A percentile compares a stretch with the other conserved stretches of the same genome.
Conservation (phyloP, 53 echinoderm and acorn worm genomes). For the Actinopyga echinites region DNA sequence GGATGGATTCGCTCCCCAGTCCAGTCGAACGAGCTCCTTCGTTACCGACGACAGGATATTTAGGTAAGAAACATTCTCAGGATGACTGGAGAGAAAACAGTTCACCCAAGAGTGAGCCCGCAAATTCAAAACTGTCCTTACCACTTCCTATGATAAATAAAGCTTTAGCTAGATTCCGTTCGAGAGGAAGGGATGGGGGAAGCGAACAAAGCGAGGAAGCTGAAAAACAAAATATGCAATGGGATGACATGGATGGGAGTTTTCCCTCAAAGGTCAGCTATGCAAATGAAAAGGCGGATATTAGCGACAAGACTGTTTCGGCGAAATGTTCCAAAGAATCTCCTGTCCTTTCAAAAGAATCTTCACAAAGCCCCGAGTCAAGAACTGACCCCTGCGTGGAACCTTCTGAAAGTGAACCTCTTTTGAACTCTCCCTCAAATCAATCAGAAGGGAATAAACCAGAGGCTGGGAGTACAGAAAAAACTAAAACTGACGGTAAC, state of each 20-base stretch:
- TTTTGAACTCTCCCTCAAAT: slow-evolving; percentile 59
- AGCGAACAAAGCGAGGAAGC: not conserved
- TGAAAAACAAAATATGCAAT: slow-evolving; percentile 35
- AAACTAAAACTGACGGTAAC: slow-evolving; percentile 37
- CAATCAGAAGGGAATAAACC: slow-evolving; percentile 34
- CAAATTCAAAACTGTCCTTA: not conserved
- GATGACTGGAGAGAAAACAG: not conserved
- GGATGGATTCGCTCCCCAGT: slow-evolving; percentile 14
- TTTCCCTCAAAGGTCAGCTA: slow-evolving; percentile 18
- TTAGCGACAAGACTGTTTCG: slow-evolving; percentile 34
- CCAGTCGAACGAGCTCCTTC: slow-evolving; percentile 2
- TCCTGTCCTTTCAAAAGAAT: slow-evolving; percentile 26
- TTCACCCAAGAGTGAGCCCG: not conserved
- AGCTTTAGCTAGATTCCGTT: slow-evolving; percentile 25
- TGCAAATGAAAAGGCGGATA: slow-evolving; percentile 41
- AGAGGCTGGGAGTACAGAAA: slow-evolving; percentile 26
- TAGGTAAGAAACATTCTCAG: slow-evolving; percentile 3
- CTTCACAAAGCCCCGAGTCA: slow-evolving; percentile 39
- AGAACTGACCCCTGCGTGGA: slow-evolving; percentile 47
- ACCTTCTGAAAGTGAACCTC: slow-evolving; percentile 73
- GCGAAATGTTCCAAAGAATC: slow-evolving; percentile 42
- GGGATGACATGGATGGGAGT: not conserved
- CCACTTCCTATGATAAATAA: slow-evolving; percentile 36
- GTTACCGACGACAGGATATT: slow-evolving; percentile 13
- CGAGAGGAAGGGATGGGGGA: not conserved